Base-by-base conservation (phyloP, 1,140 invertebrate genomes). In the Hylyphantes graminicola region DNA sequence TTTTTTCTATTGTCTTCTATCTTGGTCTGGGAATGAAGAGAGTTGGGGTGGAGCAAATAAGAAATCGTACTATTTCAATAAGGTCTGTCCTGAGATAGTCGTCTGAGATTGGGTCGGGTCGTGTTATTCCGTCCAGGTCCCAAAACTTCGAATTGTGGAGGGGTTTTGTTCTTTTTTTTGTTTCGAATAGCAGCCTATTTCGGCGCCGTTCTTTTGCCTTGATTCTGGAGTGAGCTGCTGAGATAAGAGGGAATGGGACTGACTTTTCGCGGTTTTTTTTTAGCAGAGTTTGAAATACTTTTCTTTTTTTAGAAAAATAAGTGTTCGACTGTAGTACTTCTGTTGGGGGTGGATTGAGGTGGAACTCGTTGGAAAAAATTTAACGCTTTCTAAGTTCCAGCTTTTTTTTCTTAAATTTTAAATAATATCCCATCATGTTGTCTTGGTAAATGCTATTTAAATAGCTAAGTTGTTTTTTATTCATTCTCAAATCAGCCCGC, bases 31-130 rank as follows among this genome's bases (percentile, higher is more conserved):
- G 35, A 59, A 53, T 53, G 76, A 54, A 79, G 68, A 70, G 51
- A 78, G 70, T 35, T 64, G 61, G 55, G 57, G 54, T 73, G 80
- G 55, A 65, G 82, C 80, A 83, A 83, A 75, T 83, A 83, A 74
- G 72, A 75, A 83, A 83, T 83, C 72, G 74, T 77, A 85, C 73
- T 85, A 68, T 85, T 85, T 85, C 82, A 85, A 85, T 85, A 85
- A 85, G 72, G 65, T 54, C 64, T 17, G 54, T 59, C n/a, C 17
- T 21, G 21, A 59, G 53, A 55, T 50, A 54, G 48, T 9, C 17
- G 65, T 55, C 80, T 64, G 59, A 83, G 80, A 83, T 83, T 75
- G 80, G 80, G 70, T 83, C 17, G 80, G 50, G 70, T 54, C 70
- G 53, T 72, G 54, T 85, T 85, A 85, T 85, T 85, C 77, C 73